Percentiles rank a stretch among this genome's conserved stretches.
phyloP scores from a whole-genome alignment of 2,113 vertebrate genomes.

The Lepus europaeus region DNA sequence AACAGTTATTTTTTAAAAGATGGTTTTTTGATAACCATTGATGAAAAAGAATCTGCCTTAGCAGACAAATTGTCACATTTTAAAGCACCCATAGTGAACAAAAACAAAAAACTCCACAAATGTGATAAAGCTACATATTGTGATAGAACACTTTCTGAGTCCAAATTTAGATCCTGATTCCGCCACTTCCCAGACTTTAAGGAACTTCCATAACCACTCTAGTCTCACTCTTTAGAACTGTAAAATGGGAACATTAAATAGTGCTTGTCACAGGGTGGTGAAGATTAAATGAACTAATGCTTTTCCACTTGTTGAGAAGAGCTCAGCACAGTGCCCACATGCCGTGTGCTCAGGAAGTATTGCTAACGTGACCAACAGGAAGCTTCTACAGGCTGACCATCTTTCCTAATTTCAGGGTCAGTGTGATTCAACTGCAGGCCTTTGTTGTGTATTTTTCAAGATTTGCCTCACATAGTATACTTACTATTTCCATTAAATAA shows the following conservation, averaged over 20 bases:
- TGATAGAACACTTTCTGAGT: neutral
- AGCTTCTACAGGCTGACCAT: neutral
- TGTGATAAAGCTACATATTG: neutral
- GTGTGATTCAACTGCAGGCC: neutral
- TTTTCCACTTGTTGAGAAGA: neutral
- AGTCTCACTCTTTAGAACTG: neutral
- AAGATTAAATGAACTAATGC: neutral
- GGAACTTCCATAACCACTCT: neutral
- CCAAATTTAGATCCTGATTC: slow-evolving; percentile 1
- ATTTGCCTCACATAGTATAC: neutral
- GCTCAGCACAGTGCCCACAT: neutral
- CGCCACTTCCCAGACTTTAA: neutral
- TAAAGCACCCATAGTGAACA: slow-evolving; percentile 29
- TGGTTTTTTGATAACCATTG: neutral
- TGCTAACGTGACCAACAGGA: neutral
- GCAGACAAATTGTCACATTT: neutral
- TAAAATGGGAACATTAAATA: neutral
- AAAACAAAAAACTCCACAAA: neutral
- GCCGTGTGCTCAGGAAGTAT: neutral
- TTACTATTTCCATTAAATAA: slow-evolving; percentile 11
- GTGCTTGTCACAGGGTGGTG: neutral
- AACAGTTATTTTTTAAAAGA: slow-evolving; percentile 40
- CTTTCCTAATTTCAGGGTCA: neutral
- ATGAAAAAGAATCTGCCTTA: neutral
- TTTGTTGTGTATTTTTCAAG: slow-evolving; percentile 7